Evolutionary conservation across 2,888 invertebrate species (phyloP).

Genomic region (Camptogramma bilineatum): DNA sequence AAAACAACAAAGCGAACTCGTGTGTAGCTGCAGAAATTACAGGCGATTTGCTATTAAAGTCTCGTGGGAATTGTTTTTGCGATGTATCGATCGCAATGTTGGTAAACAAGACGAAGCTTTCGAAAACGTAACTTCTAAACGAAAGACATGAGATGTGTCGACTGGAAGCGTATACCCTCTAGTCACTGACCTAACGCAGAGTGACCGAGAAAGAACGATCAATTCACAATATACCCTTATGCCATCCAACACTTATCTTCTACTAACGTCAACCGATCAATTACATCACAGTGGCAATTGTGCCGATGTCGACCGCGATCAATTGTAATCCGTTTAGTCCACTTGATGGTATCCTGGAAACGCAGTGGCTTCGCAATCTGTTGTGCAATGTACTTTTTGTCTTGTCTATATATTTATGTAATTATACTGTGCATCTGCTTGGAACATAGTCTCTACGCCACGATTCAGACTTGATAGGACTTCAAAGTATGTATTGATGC

Average conservation of each 20-base stretch:
- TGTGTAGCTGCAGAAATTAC: conserved; percentile 21
- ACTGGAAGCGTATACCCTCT: too few species aligned
- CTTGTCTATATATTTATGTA: background rate
- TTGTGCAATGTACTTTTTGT: background rate
- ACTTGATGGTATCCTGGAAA: conserved; percentile 59
- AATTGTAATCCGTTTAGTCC: conserved; percentile 64
- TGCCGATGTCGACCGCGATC: conserved; percentile 46
- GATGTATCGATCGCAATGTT: background rate
- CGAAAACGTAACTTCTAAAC: too few species aligned
- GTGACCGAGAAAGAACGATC: conserved; percentile 2
- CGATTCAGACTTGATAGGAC: too few species aligned
- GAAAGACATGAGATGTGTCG: too few species aligned
- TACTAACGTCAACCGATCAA: conserved; percentile 56
- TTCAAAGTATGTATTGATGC: too few species aligned
- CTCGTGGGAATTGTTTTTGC: conserved; percentile 21
- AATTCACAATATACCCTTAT: conserved; percentile 17
- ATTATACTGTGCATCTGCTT: background rate
- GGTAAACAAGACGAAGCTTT: too few species aligned
- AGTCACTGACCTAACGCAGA: conserved; percentile 2
- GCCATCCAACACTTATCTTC: conserved; percentile 19
- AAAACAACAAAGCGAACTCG: conserved; percentile 23
- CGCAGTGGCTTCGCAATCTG: conserved; percentile 15
- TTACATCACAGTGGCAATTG: conserved; percentile 67
- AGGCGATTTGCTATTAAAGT: conserved; percentile 14
- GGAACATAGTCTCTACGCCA: too few species aligned